Percentiles rank a stretch among this genome's conserved stretches.
phyloP scores from a whole-genome alignment of 2,888 invertebrate species.

The Lacanobia oleracea region DNA sequence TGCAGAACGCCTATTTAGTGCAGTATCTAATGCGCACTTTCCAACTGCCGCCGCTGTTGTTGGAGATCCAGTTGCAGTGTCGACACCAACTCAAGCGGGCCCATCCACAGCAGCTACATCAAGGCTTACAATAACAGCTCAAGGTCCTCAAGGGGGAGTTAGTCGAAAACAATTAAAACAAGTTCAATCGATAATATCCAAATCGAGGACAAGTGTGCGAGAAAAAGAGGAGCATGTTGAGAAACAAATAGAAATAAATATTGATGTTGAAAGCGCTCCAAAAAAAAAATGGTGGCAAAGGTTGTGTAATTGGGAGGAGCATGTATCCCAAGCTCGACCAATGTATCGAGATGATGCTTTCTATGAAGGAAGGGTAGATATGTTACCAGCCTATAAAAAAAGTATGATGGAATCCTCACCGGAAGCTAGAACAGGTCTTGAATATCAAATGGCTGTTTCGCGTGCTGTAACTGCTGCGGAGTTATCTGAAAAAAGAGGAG shows the following conservation, averaged over 20 bases:
- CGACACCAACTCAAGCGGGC: slow-evolving; percentile 71
- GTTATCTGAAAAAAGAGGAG: slow-evolving; percentile 79
- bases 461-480: slow-evolving; percentile 83
- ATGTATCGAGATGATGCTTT: slow-evolving; percentile 88
- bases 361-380: slow-evolving; percentile 81
- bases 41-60: slow-evolving; percentile 84
- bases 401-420: slow-evolving; percentile 75
- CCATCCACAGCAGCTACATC: slow-evolving; percentile 77
- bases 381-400: slow-evolving; percentile 82
- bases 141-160: slow-evolving; percentile 77
- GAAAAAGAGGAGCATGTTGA: slow-evolving; percentile 67
- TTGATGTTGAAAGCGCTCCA: slow-evolving; percentile 61
- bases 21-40: slow-evolving; percentile 78
- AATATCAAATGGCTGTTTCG: slow-evolving; percentile 87
- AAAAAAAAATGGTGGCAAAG: slow-evolving; percentile 78
- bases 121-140: slow-evolving; percentile 78
- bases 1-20: slow-evolving; percentile 71
- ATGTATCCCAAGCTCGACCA: slow-evolving; percentile 81
- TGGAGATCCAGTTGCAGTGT: slow-evolving; percentile 65
- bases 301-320: slow-evolving; percentile 82
- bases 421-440: slow-evolving; percentile 81
- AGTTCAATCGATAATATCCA: slow-evolving; percentile 82
- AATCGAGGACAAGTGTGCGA: slow-evolving; percentile 74
- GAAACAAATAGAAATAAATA: slow-evolving; percentile 69
- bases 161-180: slow-evolving; percentile 81